Evolutionary conservation across 2,113 vertebrate genomes (phyloP).

Genomic region (Procavia capensis): DNA sequence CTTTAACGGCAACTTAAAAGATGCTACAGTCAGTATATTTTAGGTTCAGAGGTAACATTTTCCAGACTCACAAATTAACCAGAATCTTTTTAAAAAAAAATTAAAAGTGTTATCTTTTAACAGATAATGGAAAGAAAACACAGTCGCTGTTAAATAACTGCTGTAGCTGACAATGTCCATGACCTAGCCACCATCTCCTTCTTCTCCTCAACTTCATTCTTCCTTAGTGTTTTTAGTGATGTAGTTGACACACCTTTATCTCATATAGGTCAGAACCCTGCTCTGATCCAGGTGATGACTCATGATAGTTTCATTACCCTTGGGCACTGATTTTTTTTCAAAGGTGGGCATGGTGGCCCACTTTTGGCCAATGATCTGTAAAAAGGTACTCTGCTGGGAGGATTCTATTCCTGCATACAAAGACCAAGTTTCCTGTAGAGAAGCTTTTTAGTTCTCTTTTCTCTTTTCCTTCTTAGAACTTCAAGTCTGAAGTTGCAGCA

Average conservation of each 20-base stretch:
- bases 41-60: background rate
- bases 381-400: background rate
- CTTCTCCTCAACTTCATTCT: background rate
- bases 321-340: background rate
- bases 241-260: background rate
- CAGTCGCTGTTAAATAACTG: background rate
- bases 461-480: conserved; percentile 5
- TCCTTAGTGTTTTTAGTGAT: background rate
- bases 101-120: conserved; percentile 7
- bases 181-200: background rate
- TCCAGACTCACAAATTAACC: background rate
- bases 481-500: background rate
- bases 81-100: background rate
- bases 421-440: background rate
- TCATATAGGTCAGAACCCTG: background rate
- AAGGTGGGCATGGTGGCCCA: background rate
- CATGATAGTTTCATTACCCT: background rate
- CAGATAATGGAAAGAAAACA: background rate
- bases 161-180: background rate
- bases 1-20: background rate
- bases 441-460: background rate
- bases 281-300: background rate
- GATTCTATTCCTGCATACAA: conserved; percentile 41
- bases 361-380: background rate
- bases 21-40: background rate